These are phyloP conservation scores for Natator depressus DNA, from an alignment of 2,113 vertebrate genomes.

Conservation along the genomic window DNA sequence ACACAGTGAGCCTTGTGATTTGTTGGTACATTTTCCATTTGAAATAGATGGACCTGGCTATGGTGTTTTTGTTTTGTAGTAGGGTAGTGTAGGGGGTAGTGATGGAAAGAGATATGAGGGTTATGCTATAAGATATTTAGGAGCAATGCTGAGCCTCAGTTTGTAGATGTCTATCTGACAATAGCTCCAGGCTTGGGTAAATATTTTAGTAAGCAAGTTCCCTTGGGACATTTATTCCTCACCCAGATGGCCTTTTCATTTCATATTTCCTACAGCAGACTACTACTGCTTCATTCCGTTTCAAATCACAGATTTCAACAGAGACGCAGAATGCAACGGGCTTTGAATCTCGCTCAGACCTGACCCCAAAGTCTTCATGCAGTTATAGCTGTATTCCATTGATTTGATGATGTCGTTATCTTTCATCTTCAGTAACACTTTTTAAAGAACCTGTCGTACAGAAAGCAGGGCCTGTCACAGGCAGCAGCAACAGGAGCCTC, in stretches of 20 bases:
- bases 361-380: background rate
- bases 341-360: background rate
- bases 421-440: background rate
- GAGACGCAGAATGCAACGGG: background rate
- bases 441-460: background rate
- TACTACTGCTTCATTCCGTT: background rate
- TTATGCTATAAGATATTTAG: background rate
- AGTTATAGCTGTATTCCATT: background rate
- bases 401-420: background rate
- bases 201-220: background rate
- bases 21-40: background rate
- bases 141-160: accelerated
- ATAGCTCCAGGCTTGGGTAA: background rate
- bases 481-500: background rate
- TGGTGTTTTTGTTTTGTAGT: background rate
- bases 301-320: background rate
- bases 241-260: background rate
- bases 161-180: background rate
- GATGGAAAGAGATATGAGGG: accelerated
- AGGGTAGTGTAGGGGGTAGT: background rate
- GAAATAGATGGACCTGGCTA: background rate
- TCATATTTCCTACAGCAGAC: background rate
- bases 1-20: slow-evolving; percentile 61
- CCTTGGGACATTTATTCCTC: background rate
- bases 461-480: background rate